These are phyloP conservation scores for Leucosticte australis DNA, from an alignment of 2,113 vertebrate genomes.

Conservation along the genomic window DNA sequence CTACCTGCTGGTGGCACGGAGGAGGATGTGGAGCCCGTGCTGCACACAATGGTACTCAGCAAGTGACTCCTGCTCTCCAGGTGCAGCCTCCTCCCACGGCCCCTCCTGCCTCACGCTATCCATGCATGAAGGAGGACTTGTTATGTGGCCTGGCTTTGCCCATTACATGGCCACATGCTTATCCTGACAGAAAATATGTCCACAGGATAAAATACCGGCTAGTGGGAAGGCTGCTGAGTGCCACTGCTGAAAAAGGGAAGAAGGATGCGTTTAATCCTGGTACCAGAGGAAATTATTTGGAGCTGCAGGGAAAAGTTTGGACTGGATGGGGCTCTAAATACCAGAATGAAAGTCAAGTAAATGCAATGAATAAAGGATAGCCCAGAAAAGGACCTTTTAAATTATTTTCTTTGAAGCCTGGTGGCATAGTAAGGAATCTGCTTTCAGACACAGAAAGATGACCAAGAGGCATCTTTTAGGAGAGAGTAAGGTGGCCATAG, in stretches of 20 bases:
- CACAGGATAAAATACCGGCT: background rate
- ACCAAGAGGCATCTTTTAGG: background rate
- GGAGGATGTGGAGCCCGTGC: background rate
- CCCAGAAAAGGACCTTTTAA: background rate
- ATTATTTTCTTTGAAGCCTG: background rate
- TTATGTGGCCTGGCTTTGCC: rapidly evolving
- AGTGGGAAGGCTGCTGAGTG: background rate
- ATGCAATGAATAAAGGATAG: background rate
- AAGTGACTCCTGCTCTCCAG: background rate
- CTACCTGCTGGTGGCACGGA: background rate
- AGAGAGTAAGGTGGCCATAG: background rate
- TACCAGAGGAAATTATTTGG: background rate
- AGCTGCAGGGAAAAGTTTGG: background rate
- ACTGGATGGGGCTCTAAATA: background rate
- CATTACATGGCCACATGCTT: rapidly evolving
- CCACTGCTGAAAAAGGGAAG: background rate
- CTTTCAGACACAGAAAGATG: background rate
- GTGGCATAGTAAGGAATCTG: background rate
- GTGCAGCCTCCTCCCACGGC: background rate
- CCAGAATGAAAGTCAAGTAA: background rate
- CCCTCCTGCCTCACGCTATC: rapidly evolving
- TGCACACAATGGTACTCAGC: background rate
- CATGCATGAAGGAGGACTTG: background rate
- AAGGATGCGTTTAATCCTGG: background rate
- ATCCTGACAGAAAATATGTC: background rate